phyloP scores from a whole-genome alignment of 2,113 vertebrate species.

The Sander vitreus region DNA sequence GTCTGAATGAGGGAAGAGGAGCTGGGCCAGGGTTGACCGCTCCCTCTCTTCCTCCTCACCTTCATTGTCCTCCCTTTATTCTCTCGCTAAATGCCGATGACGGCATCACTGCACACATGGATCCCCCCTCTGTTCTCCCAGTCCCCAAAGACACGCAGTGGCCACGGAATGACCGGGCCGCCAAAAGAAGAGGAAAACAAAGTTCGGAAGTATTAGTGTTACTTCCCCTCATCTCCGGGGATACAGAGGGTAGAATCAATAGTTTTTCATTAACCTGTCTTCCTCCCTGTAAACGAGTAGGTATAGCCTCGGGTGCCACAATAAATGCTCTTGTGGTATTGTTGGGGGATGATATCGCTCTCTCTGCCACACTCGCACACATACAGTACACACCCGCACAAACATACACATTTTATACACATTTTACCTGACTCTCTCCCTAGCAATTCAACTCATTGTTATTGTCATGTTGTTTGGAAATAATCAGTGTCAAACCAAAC shows the following conservation, averaged over 20 bases:
- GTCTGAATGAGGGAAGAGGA: constrained; percentile 11
- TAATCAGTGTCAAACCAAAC: background rate
- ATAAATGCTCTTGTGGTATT: constrained; percentile 37
- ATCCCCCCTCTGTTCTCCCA: constrained; percentile 5
- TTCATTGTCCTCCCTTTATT: constrained; percentile 53
- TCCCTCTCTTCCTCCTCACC: constrained; percentile 33
- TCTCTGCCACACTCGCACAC: constrained; percentile 7
- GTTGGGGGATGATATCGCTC: constrained; percentile 13
- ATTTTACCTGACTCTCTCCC: background rate
- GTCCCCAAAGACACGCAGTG: background rate
- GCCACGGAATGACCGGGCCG: constrained; percentile 4
- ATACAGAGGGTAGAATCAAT: constrained; percentile 66
- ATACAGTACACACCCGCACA: background rate
- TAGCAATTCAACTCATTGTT: background rate
- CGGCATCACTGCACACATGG: constrained; percentile 34
- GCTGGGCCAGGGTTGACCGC: constrained; percentile 40
- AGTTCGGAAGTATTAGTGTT: constrained; percentile 68
- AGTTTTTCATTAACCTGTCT: constrained; percentile 80
- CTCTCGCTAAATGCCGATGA: constrained; percentile 46
- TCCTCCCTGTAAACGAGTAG: constrained; percentile 48
- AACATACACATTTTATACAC: background rate
- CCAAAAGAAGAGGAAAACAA: constrained; percentile 59
- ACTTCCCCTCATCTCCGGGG: constrained; percentile 63
- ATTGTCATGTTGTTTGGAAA: background rate
- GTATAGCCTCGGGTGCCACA: constrained; percentile 35